Evolutionary conservation across 2,888 invertebrate species (phyloP).

Genomic region (Gortyna flavago): DNA sequence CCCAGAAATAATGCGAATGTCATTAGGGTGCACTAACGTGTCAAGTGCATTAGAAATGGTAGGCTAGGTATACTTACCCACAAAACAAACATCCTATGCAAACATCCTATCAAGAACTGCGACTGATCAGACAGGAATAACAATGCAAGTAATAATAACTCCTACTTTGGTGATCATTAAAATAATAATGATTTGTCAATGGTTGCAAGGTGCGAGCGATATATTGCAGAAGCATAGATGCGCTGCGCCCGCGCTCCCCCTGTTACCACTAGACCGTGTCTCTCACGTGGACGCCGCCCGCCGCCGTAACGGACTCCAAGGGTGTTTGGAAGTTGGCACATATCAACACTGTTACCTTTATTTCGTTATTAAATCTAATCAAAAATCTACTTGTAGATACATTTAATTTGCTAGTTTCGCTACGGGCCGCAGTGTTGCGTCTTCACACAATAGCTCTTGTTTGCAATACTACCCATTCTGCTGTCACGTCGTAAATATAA

Average conservation of each 20-base stretch:
- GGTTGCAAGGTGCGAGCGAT: constrained; percentile 36
- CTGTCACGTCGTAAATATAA: constrained; percentile 41
- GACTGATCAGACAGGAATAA: background rate
- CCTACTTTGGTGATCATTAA: background rate
- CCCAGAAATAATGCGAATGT: background rate
- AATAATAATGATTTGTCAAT: constrained; percentile 16
- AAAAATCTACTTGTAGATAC: constrained; percentile 8
- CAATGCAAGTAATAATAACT: background rate
- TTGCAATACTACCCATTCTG: constrained; percentile 53
- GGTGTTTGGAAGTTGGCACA: background rate
- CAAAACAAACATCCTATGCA: too few species aligned
- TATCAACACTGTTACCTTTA: constrained; percentile 10
- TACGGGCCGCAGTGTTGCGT: constrained; percentile 19
- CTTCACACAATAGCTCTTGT: constrained; percentile 46
- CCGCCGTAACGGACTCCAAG: constrained; percentile 33
- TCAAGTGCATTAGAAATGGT: background rate
- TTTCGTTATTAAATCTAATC: constrained; percentile 31
- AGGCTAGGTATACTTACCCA: too few species aligned
- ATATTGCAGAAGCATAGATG: constrained; percentile 38
- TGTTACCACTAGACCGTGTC: constrained; percentile 46
- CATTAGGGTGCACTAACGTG: background rate
- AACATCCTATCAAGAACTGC: background rate
- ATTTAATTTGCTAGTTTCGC: constrained; percentile 23
- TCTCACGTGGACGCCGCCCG: background rate
- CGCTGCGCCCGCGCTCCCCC: constrained; percentile 31